These are phyloP conservation scores for Eupithecia pulchellata DNA, from an alignment of 2,888 invertebrate species.

Conservation along the genomic window DNA sequence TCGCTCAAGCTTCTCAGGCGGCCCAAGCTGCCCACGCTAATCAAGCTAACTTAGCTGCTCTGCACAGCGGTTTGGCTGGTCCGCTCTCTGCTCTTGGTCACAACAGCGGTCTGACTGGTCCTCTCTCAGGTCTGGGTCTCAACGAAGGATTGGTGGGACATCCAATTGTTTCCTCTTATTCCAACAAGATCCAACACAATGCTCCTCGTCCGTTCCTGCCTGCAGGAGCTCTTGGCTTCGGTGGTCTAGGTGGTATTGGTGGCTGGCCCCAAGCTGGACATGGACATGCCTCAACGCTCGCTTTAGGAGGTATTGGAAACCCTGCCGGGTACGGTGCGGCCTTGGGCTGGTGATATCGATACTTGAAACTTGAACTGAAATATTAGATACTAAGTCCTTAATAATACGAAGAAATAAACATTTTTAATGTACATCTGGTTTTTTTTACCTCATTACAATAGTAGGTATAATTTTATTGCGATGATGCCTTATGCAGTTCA, in stretches of 20 bases:
- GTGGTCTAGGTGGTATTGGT: slow-evolving; percentile 37
- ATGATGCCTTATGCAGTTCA: background rate
- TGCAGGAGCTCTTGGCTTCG: slow-evolving; percentile 22
- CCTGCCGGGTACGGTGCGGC: slow-evolving; percentile 33
- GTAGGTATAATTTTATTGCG: background rate
- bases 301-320: slow-evolving; percentile 35
- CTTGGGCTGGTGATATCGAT: slow-evolving; percentile 45
- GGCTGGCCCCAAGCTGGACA: slow-evolving; percentile 39
- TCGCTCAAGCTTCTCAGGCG: slow-evolving; percentile 27
- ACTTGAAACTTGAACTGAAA: slow-evolving; percentile 36
- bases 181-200: slow-evolving; percentile 44
- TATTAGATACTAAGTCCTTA: slow-evolving; percentile 12
- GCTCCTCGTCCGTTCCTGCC: slow-evolving; percentile 40
- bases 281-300: slow-evolving; percentile 36
- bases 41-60: slow-evolving; percentile 35
- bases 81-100: slow-evolving; percentile 33
- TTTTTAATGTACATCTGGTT: slow-evolving; percentile 2
- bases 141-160: slow-evolving; percentile 31
- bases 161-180: slow-evolving; percentile 45
- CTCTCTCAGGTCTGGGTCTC: slow-evolving; percentile 36
- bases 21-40: slow-evolving; percentile 36
- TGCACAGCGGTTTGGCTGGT: slow-evolving; percentile 35
- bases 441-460: background rate
- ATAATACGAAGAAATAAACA: slow-evolving; percentile 2
- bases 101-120: slow-evolving; percentile 33